These are phyloP conservation scores for Lasioglossum oenotherae DNA, from an alignment of 2,888 invertebrate genomes.

Conservation along the genomic window DNA sequence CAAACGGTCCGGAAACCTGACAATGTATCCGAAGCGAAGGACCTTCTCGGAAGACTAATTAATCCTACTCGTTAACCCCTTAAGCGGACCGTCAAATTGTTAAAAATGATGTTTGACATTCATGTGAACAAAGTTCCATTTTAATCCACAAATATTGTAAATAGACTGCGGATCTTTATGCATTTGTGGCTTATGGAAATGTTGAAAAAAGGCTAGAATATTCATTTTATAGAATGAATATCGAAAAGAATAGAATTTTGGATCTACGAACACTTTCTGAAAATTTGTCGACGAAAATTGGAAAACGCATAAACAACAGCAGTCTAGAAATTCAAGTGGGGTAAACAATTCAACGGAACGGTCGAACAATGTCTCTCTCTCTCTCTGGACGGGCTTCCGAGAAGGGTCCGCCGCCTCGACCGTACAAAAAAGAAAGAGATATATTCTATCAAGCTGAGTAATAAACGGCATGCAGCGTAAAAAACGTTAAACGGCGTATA, in stretches of 20 bases:
- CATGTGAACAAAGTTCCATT: too few species aligned
- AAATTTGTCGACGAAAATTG: too few species aligned
- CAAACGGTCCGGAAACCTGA: slow-evolving; percentile 54
- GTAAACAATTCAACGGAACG: neutral
- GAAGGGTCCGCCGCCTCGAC: slow-evolving; percentile 49
- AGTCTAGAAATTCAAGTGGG: neutral
- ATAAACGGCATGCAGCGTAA: slow-evolving; percentile 70
- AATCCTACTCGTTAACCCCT: neutral
- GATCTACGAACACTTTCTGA: too few species aligned
- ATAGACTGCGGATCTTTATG: too few species aligned
- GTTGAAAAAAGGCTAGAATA: too few species aligned
- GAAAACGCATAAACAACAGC: too few species aligned
- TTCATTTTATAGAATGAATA: too few species aligned
- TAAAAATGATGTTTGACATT: too few species aligned
- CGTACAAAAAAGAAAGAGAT: slow-evolving; percentile 49
- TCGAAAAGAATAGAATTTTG: too few species aligned
- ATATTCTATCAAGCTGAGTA: slow-evolving; percentile 69
- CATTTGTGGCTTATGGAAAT: too few species aligned
- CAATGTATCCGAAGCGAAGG: slow-evolving; percentile 45
- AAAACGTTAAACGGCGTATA: slow-evolving; percentile 65
- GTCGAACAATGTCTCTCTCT: neutral
- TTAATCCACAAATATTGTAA: too few species aligned
- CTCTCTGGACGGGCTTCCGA: slow-evolving; percentile 44
- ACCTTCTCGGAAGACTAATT: slow-evolving; percentile 59
- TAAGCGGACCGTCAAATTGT: neutral